Evolutionary conservation across 2,113 vertebrate genomes (phyloP).

Genomic region (Heterotis niloticus): DNA sequence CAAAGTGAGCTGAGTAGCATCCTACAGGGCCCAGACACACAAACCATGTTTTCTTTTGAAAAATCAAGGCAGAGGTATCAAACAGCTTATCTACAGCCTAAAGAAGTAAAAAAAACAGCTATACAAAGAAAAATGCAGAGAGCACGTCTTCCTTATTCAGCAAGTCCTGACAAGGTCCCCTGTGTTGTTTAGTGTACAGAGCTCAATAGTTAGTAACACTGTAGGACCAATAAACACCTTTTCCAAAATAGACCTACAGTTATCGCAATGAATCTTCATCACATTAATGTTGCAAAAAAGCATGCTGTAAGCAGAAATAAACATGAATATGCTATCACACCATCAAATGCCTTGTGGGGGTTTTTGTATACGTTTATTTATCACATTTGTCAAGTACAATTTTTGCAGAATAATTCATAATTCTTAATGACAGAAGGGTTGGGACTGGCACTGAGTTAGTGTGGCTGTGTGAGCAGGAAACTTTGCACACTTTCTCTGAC

Average conservation of each 20-base stretch:
- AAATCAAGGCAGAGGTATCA: not conserved
- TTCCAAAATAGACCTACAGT: not conserved
- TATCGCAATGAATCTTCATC: slow-evolving; percentile 39
- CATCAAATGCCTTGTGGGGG: slow-evolving; percentile 25
- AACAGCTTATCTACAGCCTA: not conserved
- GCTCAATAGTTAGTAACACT: slow-evolving; percentile 30
- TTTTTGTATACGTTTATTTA: slow-evolving; percentile 35
- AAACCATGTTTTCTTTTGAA: not conserved
- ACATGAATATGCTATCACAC: not conserved
- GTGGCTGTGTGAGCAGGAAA: not conserved
- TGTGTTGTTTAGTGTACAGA: slow-evolving; percentile 15
- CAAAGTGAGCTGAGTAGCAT: not conserved
- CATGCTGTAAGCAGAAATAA: slow-evolving; percentile 37
- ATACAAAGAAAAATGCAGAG: not conserved
- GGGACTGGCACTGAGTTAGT: not conserved
- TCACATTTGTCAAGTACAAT: slow-evolving; percentile 37
- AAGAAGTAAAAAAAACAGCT: not conserved
- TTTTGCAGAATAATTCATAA: slow-evolving; percentile 25
- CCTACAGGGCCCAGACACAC: not conserved
- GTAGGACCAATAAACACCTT: slow-evolving; percentile 31
- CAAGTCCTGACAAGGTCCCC: slow-evolving; percentile 5
- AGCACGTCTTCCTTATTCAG: slow-evolving; percentile 15
- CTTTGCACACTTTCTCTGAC: not conserved
- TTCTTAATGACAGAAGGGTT: slow-evolving; percentile 7
- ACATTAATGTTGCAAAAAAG: slow-evolving; percentile 41